These are phyloP conservation scores for Hypomecis atomaria DNA, from an alignment of 2,888 invertebrate species.

Conservation along the genomic window DNA sequence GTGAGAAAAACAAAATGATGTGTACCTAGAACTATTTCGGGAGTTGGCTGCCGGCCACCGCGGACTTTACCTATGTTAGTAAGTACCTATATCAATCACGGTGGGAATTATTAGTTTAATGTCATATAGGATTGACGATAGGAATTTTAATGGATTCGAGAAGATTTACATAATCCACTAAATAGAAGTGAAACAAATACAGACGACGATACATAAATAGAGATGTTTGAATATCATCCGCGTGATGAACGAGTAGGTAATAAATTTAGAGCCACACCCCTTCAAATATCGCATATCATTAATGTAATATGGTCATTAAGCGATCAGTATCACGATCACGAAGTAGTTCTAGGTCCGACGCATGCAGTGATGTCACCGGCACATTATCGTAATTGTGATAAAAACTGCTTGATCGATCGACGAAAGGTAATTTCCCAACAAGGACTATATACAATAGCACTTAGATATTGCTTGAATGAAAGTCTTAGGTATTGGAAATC, in stretches of 20 bases:
- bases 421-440: conserved; percentile 28
- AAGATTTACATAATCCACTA: conserved; percentile 19
- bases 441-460: conserved; percentile 2
- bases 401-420: conserved; percentile 31
- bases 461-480: conserved; percentile 18
- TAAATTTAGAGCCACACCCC: conserved; percentile 46
- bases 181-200: conserved; percentile 9
- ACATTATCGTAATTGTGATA: conserved; percentile 31
- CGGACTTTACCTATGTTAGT: conserved; percentile 70
- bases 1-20: conserved; percentile 70
- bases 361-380: conserved; percentile 31
- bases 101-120: conserved; percentile 57
- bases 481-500: conserved; percentile 1
- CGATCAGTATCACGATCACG: conserved; percentile 35
- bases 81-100: conserved; percentile 56
- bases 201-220: conserved; percentile 15
- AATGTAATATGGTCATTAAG: conserved; percentile 37
- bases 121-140: conserved; percentile 51
- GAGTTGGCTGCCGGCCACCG: conserved; percentile 72
- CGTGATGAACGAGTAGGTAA: conserved; percentile 8
- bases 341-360: conserved; percentile 38
- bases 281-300: conserved; percentile 45
- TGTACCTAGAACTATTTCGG: conserved; percentile 64
- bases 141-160: conserved; percentile 48
- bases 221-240: conserved; percentile 13